Conservation (phyloP, 1,140 invertebrate genomes). For the Triops cancriformis region DNA sequence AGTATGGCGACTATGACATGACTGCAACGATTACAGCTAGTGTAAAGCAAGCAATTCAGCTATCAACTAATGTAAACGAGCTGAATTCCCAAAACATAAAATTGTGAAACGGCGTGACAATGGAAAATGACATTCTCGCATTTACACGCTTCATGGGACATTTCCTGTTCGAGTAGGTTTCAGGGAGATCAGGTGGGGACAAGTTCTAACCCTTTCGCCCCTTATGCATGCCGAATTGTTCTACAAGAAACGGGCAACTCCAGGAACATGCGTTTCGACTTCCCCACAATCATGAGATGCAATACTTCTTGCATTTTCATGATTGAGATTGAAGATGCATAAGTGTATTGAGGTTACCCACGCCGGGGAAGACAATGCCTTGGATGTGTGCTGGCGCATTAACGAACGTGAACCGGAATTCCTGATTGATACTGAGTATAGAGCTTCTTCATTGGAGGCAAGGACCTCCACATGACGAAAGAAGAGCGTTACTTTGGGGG, state of each 20-base stretch:
- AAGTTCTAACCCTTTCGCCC: background rate
- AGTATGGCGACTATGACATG: too few species aligned
- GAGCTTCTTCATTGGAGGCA: background rate
- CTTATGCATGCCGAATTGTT: background rate
- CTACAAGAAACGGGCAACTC: background rate
- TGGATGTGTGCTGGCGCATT: background rate
- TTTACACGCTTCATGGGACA: slow-evolving; percentile 7
- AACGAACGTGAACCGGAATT: background rate
- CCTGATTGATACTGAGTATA: background rate
- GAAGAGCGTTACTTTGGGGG: background rate
- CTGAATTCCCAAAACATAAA: too few species aligned
- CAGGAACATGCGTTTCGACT: background rate
- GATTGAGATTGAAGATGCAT: background rate
- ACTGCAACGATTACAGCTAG: too few species aligned
- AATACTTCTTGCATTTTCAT: background rate
- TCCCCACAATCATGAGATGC: background rate
- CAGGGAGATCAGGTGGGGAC: background rate
- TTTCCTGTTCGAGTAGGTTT: background rate
- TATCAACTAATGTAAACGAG: too few species aligned
- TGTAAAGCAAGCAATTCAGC: too few species aligned
- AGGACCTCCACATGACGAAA: too few species aligned
- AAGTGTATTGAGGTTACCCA: background rate
- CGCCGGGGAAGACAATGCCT: background rate
- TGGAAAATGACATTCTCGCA: background rate
- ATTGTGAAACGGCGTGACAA: background rate